A percentile compares a stretch with the other conserved stretches of the same genome.
phyloP scores from a whole-genome alignment of 2,888 invertebrate genomes.

The Rotaria macrura region DNA sequence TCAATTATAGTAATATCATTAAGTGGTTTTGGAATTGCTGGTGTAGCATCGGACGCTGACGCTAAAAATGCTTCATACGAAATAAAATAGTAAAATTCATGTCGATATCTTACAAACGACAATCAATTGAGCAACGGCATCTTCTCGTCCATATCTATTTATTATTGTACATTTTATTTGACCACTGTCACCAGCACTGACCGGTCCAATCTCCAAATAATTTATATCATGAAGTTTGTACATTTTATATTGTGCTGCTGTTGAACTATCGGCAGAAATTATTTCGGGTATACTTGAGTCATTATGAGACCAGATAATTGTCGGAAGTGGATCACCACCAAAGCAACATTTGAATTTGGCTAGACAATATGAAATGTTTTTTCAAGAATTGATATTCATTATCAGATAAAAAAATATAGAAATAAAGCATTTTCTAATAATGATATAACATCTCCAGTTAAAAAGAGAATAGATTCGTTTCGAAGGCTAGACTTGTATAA shows the following conservation, averaged over 20 bases:
- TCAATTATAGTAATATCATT: background rate
- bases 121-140: background rate
- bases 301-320: background rate
- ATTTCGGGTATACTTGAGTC: background rate
- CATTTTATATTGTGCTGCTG: background rate
- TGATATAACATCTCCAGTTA: no score
- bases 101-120: background rate
- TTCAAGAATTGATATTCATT: no score
- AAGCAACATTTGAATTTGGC: constrained; percentile 17
- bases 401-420: no score
- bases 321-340: constrained; percentile 18
- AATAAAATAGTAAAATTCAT: background rate
- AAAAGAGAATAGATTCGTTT: no score
- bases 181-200: background rate
- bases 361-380: no score
- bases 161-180: background rate
- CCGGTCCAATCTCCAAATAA: constrained; percentile 19
- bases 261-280: background rate
- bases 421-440: no score
- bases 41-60: background rate
- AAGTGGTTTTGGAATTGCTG: background rate
- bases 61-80: background rate
- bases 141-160: constrained; percentile 3
- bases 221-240: background rate
- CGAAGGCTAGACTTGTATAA: background rate